phyloP scores from a whole-genome alignment of 2,888 invertebrate species.

The Synergus laeviventris region DNA sequence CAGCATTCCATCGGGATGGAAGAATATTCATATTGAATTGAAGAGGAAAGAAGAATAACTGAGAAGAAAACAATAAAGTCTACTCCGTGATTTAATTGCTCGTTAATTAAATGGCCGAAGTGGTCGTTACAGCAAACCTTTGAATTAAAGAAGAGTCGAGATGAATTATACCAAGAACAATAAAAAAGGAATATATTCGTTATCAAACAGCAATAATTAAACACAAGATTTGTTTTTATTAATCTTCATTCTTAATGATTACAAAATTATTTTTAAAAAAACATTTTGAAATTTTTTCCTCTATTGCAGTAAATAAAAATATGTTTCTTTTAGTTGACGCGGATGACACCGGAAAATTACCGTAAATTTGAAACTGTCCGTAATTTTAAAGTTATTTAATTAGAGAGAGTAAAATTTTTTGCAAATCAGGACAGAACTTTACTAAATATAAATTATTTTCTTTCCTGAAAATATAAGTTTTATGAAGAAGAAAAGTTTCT shows the following conservation, averaged over 20 bases:
- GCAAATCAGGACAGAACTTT: too few relatives aligned
- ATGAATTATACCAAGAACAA: neutral
- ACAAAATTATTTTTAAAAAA: too few relatives aligned
- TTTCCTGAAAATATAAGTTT: too few relatives aligned
- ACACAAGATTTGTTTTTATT: neutral
- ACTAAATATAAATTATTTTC: too few relatives aligned
- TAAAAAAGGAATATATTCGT: neutral
- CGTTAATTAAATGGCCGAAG: neutral
- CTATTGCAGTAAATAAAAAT: too few relatives aligned
- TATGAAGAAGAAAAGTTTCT: too few relatives aligned
- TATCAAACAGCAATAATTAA: neutral
- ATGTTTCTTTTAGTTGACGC: too few relatives aligned
- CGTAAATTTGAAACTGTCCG: too few relatives aligned
- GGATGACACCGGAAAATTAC: too few relatives aligned
- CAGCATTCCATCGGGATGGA: neutral
- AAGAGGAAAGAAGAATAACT: neutral
- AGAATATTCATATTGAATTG: neutral
- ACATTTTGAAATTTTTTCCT: too few relatives aligned
- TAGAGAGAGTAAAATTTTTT: too few relatives aligned
- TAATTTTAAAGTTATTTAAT: too few relatives aligned
- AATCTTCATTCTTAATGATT: neutral
- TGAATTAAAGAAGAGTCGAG: neutral
- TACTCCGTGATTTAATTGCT: neutral
- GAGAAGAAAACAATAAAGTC: neutral
- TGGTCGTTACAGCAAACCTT: neutral